Evolutionary conservation across 1,140 invertebrate genomes (phyloP).

Genomic region (Drosophila kikkawai): DNA sequence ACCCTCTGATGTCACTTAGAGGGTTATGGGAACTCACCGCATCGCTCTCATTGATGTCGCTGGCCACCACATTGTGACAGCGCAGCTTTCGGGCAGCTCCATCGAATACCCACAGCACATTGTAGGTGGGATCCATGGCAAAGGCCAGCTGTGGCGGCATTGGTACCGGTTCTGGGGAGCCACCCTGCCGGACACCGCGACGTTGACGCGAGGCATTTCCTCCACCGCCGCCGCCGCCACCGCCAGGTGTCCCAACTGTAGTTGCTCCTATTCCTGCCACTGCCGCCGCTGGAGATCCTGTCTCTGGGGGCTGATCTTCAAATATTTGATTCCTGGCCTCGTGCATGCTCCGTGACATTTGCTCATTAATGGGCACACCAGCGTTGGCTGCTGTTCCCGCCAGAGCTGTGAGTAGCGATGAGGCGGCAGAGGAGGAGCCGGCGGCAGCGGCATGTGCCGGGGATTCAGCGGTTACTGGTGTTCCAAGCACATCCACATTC

Average conservation of each 20-base stretch:
- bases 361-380: conserved; percentile 74
- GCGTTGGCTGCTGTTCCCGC: conserved; percentile 38
- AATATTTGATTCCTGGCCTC: conserved; percentile 83
- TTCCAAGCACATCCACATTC: conserved; percentile 64
- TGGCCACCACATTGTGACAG: conserved; percentile 93
- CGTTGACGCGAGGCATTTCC: conserved; percentile 8
- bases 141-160: conserved; percentile 76
- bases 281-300: conserved; percentile 8
- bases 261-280: neutral
- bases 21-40: conserved; percentile 37
- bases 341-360: conserved; percentile 84
- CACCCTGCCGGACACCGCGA: conserved; percentile 13
- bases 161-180: conserved; percentile 49
- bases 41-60: conserved; percentile 86
- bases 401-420: conserved; percentile 14
- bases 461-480: conserved; percentile 24
- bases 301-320: conserved; percentile 61
- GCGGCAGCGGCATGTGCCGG: conserved; percentile 13
- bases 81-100: conserved; percentile 89
- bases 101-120: conserved; percentile 94
- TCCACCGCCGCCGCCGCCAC: neutral
- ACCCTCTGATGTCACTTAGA: too few species aligned
- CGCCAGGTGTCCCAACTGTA: conserved; percentile 26
- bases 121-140: conserved; percentile 93
- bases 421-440: neutral